Evolutionary conservation across 53 echinoderm and acorn worm genomes (phyloP).

Genomic region (Mesocentrotus franciscanus): DNA sequence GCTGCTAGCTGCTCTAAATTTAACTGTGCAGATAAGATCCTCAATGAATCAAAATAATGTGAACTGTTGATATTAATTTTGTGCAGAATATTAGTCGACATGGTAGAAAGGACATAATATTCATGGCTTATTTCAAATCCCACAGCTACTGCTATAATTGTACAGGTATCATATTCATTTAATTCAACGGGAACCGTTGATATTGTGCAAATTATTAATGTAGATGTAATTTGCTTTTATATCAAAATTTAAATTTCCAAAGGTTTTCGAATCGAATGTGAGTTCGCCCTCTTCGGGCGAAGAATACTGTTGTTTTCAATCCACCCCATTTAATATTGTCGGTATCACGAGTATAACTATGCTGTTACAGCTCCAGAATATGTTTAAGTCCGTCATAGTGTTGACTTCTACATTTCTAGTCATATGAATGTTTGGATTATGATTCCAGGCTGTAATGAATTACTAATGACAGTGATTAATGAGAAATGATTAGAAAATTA

Average conservation of each 20-base stretch:
- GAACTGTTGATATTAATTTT: no score
- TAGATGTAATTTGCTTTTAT: no score
- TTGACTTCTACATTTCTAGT: neutral
- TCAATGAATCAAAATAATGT: no score
- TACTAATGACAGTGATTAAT: conserved; percentile 41
- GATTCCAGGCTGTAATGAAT: conserved; percentile 8
- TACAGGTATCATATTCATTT: no score
- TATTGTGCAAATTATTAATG: no score
- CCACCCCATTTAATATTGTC: neutral
- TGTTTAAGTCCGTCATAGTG: neutral
- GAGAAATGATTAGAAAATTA: neutral
- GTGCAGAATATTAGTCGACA: no score
- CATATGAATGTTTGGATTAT: conserved; percentile 9
- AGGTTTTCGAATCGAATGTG: neutral
- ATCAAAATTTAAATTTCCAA: no score
- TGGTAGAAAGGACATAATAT: no score
- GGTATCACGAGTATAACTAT: neutral
- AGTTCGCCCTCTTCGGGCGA: neutral
- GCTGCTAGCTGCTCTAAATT: no score
- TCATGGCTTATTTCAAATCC: no score
- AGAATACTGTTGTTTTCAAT: neutral
- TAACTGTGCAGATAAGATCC: no score
- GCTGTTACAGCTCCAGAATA: neutral
- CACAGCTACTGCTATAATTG: neutral
- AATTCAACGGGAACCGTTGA: no score